Percentiles rank a stretch among this genome's conserved stretches.
Conservation (phyloP, 2,888 invertebrate genomes). For the Liopterus haemorrhoidalis region DNA sequence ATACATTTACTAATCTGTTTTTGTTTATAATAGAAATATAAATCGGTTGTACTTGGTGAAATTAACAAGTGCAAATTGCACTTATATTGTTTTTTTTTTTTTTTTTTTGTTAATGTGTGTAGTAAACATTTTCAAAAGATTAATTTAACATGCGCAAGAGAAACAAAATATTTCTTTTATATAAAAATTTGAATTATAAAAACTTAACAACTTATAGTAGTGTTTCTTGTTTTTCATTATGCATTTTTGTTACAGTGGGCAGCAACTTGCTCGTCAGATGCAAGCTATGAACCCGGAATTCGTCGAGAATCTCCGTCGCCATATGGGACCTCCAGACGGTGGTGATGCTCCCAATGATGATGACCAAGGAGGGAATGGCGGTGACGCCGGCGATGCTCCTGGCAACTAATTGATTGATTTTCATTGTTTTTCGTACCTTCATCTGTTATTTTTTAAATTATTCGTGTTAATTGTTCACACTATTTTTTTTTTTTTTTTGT, state of each 20-base stretch:
- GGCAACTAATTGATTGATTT: too few relatives aligned
- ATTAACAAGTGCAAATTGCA: too few relatives aligned
- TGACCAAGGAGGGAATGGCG: too few relatives aligned
- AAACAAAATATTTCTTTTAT: conserved; percentile 1
- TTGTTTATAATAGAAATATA: too few relatives aligned
- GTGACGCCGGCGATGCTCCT: too few relatives aligned
- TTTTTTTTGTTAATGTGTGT: conserved; percentile 1
- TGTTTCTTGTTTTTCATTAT: background rate
- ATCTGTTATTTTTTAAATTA: too few relatives aligned
- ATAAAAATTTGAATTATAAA: background rate
- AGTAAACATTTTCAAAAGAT: background rate
- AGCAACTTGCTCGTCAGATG: conserved; percentile 77
- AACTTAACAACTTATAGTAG: background rate
- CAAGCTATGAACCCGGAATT: conserved; percentile 75
- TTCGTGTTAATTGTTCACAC: too few relatives aligned
- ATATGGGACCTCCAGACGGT: conserved; percentile 44
- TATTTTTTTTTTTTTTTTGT: too few relatives aligned
- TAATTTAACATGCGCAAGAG: background rate
- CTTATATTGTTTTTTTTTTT: too few relatives aligned
- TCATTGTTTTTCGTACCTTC: too few relatives aligned
- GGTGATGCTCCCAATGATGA: conserved; percentile 2
- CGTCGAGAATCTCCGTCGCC: conserved; percentile 66
- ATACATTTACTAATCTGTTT: too few relatives aligned
- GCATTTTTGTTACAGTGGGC: conserved; percentile 49
- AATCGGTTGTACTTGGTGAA: too few relatives aligned